These are phyloP conservation scores for Watersipora subatra DNA, from an alignment of 1,140 invertebrate species.

Conservation along the genomic window DNA sequence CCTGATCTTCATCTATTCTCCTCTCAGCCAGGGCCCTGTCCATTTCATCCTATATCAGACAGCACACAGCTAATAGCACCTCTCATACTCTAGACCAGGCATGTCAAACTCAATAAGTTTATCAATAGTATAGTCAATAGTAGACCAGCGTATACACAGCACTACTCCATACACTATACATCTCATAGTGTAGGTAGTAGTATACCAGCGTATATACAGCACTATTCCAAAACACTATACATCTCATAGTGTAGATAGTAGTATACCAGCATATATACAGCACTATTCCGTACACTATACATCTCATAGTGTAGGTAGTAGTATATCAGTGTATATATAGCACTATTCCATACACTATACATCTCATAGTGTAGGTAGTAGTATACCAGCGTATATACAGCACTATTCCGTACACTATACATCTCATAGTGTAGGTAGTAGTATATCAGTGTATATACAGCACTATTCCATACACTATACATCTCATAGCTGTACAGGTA, in stretches of 20 bases:
- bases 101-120: background rate
- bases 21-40: constrained; percentile 2
- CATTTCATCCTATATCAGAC: background rate
- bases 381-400: background rate
- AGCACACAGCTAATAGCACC: background rate
- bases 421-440: background rate
- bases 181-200: background rate
- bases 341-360: background rate
- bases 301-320: too few species aligned
- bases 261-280: constrained; percentile 46
- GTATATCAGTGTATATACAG: background rate
- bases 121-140: background rate
- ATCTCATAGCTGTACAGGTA: background rate
- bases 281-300: constrained; percentile 61
- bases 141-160: background rate
- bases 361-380: background rate
- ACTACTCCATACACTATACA: background rate
- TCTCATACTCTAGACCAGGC: background rate
- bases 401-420: background rate
- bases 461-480: background rate
- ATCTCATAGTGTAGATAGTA: background rate
- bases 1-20: constrained; percentile 1
- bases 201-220: background rate
- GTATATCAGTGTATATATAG: background rate
- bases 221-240: background rate